Conservation (phyloP, 2,797 vertebrate species). For the Heliangelus exortis region DNA sequence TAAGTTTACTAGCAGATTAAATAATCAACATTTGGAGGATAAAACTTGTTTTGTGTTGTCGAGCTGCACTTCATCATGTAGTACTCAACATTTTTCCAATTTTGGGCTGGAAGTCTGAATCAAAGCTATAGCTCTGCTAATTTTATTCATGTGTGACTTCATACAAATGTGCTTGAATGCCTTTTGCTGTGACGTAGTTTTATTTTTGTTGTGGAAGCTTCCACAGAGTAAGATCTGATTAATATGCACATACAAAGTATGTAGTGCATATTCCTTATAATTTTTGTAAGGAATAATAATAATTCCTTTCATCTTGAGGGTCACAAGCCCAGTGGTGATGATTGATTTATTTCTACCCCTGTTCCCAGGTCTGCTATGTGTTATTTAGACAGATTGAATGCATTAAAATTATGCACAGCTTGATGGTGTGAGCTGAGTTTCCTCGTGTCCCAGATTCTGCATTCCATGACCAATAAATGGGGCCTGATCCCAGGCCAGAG, state of each 20-base stretch:
- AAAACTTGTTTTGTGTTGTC: neutral
- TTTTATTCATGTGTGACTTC: neutral
- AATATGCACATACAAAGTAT: rapidly evolving
- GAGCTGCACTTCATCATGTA: neutral
- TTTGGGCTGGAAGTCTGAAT: neutral
- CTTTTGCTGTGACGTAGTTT: neutral
- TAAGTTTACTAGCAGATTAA: neutral
- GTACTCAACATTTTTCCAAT: neutral
- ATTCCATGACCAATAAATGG: neutral
- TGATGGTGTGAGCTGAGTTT: neutral
- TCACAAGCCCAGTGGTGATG: neutral
- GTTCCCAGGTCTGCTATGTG: neutral
- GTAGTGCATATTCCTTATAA: no score
- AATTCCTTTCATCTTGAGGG: neutral
- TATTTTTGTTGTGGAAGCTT: neutral
- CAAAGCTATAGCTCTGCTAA: neutral
- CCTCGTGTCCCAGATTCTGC: neutral
- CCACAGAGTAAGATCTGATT: neutral
- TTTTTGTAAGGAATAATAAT: no score
- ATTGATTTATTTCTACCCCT: neutral
- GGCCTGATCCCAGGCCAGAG: neutral
- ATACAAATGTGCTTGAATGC: neutral
- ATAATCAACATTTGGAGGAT: neutral
- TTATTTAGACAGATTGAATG: neutral
- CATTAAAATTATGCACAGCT: neutral